These are phyloP conservation scores for Drosophila mojavensis DNA, from an alignment of 1,140 invertebrate genomes.

Conservation along the genomic window DNA sequence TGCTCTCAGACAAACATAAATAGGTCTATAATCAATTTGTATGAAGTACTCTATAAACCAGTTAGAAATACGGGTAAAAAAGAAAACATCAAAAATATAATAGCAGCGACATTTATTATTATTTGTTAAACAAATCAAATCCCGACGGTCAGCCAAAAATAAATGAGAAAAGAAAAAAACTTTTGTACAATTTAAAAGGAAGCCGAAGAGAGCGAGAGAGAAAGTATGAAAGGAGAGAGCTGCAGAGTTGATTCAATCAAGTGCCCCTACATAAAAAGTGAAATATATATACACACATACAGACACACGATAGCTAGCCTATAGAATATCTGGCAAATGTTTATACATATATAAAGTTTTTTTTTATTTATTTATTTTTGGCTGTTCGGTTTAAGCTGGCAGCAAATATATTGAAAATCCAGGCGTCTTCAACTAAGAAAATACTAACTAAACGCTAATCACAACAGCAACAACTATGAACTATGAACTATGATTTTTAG, in stretches of 20 bases:
- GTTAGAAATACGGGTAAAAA: constrained; percentile 73
- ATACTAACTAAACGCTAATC: constrained; percentile 56
- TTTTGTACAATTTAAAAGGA: constrained; percentile 33
- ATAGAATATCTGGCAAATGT: constrained; percentile 7
- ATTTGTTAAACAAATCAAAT: constrained; percentile 33
- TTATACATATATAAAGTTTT: neutral
- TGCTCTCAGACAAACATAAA: constrained; percentile 28
- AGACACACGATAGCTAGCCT: constrained; percentile 8
- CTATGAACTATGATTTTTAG: constrained; percentile 66
- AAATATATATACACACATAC: constrained; percentile 5
- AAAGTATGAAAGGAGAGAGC: constrained; percentile 9
- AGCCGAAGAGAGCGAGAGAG: constrained; percentile 1
- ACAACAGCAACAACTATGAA: constrained; percentile 45
- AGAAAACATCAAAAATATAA: constrained; percentile 27
- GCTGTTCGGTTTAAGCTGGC: constrained; percentile 27
- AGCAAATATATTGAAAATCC: constrained; percentile 42
- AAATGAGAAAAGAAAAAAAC: constrained; percentile 22
- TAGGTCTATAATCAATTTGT: constrained; percentile 49
- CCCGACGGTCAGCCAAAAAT: constrained; percentile 42
- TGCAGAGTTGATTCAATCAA: constrained; percentile 60
- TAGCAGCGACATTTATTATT: constrained; percentile 15
- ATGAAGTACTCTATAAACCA: constrained; percentile 59
- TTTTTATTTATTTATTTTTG: constrained; percentile 44
- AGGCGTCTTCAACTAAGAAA: constrained; percentile 66
- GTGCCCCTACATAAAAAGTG: constrained; percentile 52